phyloP scores from a whole-genome alignment of 2,797 vertebrate genomes.

The Bradypodion ventrale region DNA sequence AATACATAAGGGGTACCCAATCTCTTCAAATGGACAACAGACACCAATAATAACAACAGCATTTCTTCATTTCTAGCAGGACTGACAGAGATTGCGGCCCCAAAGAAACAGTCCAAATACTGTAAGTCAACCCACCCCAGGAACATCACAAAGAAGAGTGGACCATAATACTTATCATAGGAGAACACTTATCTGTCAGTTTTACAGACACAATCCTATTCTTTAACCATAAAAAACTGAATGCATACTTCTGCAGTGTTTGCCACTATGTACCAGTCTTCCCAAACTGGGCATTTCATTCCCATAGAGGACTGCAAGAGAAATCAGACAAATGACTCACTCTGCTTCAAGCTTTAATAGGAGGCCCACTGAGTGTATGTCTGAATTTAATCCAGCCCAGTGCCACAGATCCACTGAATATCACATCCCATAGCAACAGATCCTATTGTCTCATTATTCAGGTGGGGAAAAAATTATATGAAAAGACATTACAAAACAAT shows the following conservation, averaged over 20 bases:
- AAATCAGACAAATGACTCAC: neutral
- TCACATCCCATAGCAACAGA: neutral
- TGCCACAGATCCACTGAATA: too few species aligned
- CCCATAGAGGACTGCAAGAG: neutral
- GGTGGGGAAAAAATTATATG: neutral
- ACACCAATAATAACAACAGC: neutral
- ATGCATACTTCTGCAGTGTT: constrained; percentile 45
- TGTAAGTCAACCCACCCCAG: too few species aligned
- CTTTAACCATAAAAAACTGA: constrained; percentile 33
- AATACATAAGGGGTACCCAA: neutral
- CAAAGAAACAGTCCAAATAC: neutral
- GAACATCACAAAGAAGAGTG: neutral
- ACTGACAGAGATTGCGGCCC: neutral
- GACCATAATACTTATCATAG: neutral
- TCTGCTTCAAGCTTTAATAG: neutral
- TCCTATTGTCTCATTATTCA: neutral
- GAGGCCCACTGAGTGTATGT: neutral
- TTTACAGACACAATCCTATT: neutral
- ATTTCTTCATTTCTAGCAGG: neutral
- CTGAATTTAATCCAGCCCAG: neutral
- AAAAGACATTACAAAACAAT: neutral
- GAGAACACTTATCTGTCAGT: neutral
- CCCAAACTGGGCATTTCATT: neutral
- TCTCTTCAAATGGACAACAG: neutral
- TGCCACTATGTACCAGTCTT: neutral